Conservation (phyloP, 2,797 vertebrate species). For the Diglossa cyanea region DNA sequence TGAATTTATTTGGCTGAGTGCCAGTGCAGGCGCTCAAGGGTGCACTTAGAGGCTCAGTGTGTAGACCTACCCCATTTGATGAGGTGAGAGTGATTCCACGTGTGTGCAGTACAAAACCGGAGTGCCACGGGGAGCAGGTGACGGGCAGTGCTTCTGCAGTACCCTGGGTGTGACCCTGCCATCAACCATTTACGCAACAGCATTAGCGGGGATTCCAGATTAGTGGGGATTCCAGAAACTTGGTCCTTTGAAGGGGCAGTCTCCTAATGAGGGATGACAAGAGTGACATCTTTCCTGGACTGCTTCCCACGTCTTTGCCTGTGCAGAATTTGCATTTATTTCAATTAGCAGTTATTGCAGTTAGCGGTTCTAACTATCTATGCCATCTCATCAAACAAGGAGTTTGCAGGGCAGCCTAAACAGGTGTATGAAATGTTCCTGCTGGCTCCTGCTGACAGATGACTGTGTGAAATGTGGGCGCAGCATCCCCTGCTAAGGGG, state of each 20-base stretch:
- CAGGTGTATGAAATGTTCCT: neutral
- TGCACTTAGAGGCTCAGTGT: neutral
- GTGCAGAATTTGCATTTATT: neutral
- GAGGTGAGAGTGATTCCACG: neutral
- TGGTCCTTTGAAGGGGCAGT: neutral
- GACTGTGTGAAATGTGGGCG: neutral
- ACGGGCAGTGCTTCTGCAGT: neutral
- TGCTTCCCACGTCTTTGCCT: neutral
- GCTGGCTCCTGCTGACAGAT: neutral
- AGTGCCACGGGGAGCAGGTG: neutral
- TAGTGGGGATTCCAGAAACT: slow-evolving; percentile 49
- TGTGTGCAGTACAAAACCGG: neutral
- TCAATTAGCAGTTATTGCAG: neutral
- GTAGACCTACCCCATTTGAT: neutral
- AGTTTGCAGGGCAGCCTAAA: neutral
- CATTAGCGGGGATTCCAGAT: slow-evolving; percentile 46
- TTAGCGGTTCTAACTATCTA: neutral
- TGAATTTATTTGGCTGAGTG: neutral
- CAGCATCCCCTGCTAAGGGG: neutral
- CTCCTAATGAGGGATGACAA: slow-evolving; percentile 27
- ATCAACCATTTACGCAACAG: neutral
- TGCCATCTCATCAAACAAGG: neutral
- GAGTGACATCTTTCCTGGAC: neutral
- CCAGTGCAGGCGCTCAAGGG: neutral
- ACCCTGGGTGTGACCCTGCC: slow-evolving; percentile 7